Percentiles rank a stretch among this genome's conserved stretches.
Conservation (phyloP, 2,113 vertebrate species). For the Paradoxurus hermaphroditus region DNA sequence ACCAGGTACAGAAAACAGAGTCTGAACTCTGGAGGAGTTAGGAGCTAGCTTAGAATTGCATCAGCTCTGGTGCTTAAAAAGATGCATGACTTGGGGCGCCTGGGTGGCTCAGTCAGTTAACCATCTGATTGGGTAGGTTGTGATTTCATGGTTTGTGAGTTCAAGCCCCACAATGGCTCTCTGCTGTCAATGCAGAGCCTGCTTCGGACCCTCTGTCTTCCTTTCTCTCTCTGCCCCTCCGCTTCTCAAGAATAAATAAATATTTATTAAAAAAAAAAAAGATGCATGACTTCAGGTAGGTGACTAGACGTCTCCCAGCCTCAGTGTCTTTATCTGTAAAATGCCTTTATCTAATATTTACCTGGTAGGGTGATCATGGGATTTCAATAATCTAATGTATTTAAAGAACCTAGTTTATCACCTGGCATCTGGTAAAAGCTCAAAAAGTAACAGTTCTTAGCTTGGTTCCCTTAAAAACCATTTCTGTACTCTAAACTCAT, state of each 20-base stretch:
- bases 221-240: too few species aligned
- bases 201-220: too few species aligned
- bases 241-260: too few species aligned
- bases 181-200: too few species aligned
- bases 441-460: background rate
- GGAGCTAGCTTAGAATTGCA: background rate
- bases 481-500: background rate
- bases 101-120: too few species aligned
- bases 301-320: background rate
- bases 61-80: background rate
- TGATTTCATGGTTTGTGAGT: too few species aligned
- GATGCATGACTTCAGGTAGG: background rate
- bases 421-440: background rate
- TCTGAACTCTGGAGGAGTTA: background rate
- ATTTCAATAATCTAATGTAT: constrained; percentile 8
- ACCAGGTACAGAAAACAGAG: background rate
- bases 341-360: background rate
- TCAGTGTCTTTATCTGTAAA: background rate
- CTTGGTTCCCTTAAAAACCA: background rate
- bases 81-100: background rate
- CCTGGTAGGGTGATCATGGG: background rate
- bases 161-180: too few species aligned
- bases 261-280: too few species aligned
- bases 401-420: background rate
- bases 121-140: too few species aligned